These are phyloP conservation scores for Maniola jurtina DNA, from an alignment of 1,140 invertebrate species.

Conservation along the genomic window DNA sequence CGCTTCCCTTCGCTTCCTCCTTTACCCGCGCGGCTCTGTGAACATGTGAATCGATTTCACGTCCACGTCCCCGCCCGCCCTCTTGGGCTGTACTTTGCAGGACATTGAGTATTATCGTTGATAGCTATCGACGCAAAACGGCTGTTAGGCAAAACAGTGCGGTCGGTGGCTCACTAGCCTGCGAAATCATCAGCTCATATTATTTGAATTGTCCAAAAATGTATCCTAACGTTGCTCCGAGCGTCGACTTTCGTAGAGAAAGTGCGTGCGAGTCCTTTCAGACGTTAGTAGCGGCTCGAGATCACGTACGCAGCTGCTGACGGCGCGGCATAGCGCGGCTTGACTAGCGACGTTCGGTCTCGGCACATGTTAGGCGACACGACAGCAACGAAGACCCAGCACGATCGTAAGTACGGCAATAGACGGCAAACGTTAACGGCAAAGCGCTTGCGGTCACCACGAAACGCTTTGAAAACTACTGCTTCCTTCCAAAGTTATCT, in stretches of 20 bases:
- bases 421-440: constrained; percentile 31
- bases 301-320: constrained; percentile 12
- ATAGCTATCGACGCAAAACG: constrained; percentile 12
- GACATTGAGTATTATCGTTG: constrained; percentile 11
- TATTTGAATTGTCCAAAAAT: constrained; percentile 6
- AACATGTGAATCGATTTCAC: constrained; percentile 29
- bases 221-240: constrained; percentile 32
- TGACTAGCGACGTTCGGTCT: constrained; percentile 30
- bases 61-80: constrained; percentile 6
- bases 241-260: constrained; percentile 34
- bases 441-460: neutral
- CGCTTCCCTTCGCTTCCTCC: constrained; percentile 17
- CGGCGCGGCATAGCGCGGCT: constrained; percentile 54
- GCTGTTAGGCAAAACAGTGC: constrained; percentile 26
- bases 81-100: neutral
- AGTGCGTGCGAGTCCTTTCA: constrained; percentile 42
- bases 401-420: constrained; percentile 49
- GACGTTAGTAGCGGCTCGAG: constrained; percentile 34
- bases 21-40: constrained; percentile 20
- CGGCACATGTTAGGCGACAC: constrained; percentile 45
- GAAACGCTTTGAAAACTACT: neutral
- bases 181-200: neutral
- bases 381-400: constrained; percentile 33
- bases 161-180: neutral
- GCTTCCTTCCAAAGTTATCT: neutral